Conservation (phyloP, 2,797 vertebrate genomes). For the Epinephelus awoara region DNA sequence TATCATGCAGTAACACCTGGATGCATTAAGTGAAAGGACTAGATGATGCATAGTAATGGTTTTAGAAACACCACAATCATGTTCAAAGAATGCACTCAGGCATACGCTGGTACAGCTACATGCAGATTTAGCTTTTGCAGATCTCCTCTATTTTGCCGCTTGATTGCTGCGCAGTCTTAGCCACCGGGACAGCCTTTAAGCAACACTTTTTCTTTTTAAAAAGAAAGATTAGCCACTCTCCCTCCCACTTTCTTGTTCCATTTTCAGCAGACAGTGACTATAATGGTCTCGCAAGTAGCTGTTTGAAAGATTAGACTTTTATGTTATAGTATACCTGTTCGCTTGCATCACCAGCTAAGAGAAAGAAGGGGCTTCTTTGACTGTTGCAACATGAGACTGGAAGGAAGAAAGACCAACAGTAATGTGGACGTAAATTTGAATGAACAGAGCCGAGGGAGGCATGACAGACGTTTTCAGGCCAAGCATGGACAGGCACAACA, state of each 20-base stretch:
- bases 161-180: neutral
- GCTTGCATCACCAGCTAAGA: constrained; percentile 25
- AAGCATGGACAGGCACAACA: constrained; percentile 17
- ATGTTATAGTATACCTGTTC: constrained; percentile 34
- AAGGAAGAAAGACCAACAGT: constrained; percentile 24
- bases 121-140: neutral
- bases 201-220: neutral
- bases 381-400: constrained; percentile 18
- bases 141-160: neutral
- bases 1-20: constrained; percentile 11
- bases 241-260: neutral
- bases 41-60: constrained; percentile 2
- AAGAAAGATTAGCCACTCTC: constrained; percentile 20
- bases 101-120: neutral
- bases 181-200: neutral
- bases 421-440: constrained; percentile 45
- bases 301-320: constrained; percentile 41
- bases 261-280: constrained; percentile 17
- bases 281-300: constrained; percentile 9
- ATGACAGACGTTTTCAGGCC: constrained; percentile 39
- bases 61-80: constrained; percentile 29
- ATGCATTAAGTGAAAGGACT: constrained; percentile 3
- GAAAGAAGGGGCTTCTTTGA: neutral
- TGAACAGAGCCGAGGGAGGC: constrained; percentile 30
- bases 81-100: neutral